Evolutionary conservation across 2,797 vertebrate genomes (phyloP), one percentile per base, ranked within the genome.

Genomic region (Gambusia yucatana): DNA sequence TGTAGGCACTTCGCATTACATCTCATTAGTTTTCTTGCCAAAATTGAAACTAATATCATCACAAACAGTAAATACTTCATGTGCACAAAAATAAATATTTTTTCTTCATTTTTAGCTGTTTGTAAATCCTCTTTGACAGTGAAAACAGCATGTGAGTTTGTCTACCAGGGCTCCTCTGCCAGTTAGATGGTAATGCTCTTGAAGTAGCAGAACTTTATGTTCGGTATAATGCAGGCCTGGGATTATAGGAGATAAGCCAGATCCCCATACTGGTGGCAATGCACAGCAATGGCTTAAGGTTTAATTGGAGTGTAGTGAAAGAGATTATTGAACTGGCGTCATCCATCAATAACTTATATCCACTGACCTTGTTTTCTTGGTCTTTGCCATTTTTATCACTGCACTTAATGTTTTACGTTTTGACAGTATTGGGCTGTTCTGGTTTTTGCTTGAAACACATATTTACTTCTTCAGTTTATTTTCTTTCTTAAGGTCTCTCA

Each of bases 251-350:
- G 81, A 93, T 83, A 86, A 61, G 67, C 75, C 48, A 72, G 84
- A 92, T 92, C 93, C 88, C 78, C 75, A 25, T 41, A 76, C 86
- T 91, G 73, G 76, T 83, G 85, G 88, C 77, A 46, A 74, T 39
- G 77, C 82, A 67, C 20, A 33, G 36, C 17, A 6, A 69, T 77
- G 70, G 87, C 86, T 77, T 71, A 69, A 73, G 77, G 86, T 93
- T 94, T 92, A 90, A 92, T 92, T 92, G 86, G 86, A 84, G 79
- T 83, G 79, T 77, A 82, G 48, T 88, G 88, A 87, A 86, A 87
- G 77, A 67, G 83, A 85, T 77, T 75, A 86, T 80, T 77, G 75
- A 85, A 77, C 63, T 85, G 84, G 87, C 72, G 81, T 87, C 77
- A 79, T 85, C 82, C 67, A 80, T 81, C 77, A 82, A 81, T 43